Conservation (phyloP, 2,113 vertebrate species). For the Ailuropoda melanoleuca region DNA sequence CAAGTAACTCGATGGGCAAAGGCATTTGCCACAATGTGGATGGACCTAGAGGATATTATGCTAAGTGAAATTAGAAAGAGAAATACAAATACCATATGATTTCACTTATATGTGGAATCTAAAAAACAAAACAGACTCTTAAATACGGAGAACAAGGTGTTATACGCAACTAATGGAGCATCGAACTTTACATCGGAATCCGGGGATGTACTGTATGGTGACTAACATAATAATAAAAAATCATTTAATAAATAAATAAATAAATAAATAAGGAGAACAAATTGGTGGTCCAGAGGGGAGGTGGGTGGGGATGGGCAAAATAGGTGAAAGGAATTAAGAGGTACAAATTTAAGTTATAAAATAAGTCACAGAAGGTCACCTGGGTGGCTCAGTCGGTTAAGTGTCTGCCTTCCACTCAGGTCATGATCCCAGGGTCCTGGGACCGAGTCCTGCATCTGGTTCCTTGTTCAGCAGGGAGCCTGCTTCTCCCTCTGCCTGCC, state of each 20-base stretch:
- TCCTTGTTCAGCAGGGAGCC: too few species aligned
- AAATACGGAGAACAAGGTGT: not conserved
- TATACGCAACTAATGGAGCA: too few species aligned
- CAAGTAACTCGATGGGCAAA: not conserved
- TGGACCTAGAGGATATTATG: not conserved
- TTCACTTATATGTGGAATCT: not conserved
- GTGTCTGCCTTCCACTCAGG: too few species aligned
- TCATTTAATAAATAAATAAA: too few species aligned
- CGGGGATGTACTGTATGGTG: too few species aligned
- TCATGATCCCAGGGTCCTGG: too few species aligned
- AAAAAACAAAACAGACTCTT: not conserved
- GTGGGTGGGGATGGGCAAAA: not conserved
- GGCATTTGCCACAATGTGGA: not conserved
- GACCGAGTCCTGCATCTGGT: too few species aligned
- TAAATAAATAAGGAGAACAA: not conserved
- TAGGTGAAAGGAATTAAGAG: not conserved
- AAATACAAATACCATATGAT: not conserved
- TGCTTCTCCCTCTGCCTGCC: too few species aligned
- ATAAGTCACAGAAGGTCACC: not conserved
- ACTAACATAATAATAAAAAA: too few species aligned
- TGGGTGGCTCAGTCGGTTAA: too few species aligned
- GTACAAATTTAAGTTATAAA: not conserved
- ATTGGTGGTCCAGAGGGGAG: not conserved
- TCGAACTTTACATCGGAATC: too few species aligned
- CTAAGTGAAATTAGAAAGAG: not conserved